A percentile compares a stretch with the other conserved stretches of the same genome.
These are phyloP conservation scores for Drosophila rhopaloa DNA, from an alignment of 1,140 invertebrate genomes.

Conservation along the genomic window DNA sequence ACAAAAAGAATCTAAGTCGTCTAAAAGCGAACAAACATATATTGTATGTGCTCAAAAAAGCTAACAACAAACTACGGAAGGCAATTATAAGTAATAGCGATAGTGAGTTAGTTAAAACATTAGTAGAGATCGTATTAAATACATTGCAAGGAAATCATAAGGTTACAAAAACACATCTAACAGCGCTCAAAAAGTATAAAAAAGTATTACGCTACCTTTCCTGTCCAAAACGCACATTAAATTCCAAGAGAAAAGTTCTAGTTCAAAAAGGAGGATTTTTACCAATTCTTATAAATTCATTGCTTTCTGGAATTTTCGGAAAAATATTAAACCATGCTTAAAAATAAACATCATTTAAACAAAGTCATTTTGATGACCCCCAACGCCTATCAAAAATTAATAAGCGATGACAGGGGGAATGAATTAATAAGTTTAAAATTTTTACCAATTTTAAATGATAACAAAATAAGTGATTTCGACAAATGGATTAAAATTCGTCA, in stretches of 20 bases:
- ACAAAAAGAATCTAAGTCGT: conserved; percentile 12
- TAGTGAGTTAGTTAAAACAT: conserved; percentile 1
- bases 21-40: conserved; percentile 1
- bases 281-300: too few relatives aligned
- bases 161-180: neutral
- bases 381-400: too few relatives aligned
- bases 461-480: too few relatives aligned
- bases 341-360: too few relatives aligned
- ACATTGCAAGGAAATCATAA: neutral
- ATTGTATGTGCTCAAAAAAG: too few relatives aligned
- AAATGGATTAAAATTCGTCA: too few relatives aligned
- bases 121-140: neutral
- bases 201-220: neutral
- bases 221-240: neutral
- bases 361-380: too few relatives aligned
- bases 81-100: conserved; percentile 7
- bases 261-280: too few relatives aligned
- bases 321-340: too few relatives aligned
- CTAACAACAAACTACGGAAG: neutral
- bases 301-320: too few relatives aligned
- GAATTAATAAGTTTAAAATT: neutral
- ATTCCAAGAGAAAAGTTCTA: neutral
- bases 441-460: neutral
- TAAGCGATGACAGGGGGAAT: too few relatives aligned
- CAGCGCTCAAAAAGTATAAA: neutral